These are phyloP conservation scores for Drosophila pachea DNA, from an alignment of 1,140 invertebrate genomes.

Conservation along the genomic window DNA sequence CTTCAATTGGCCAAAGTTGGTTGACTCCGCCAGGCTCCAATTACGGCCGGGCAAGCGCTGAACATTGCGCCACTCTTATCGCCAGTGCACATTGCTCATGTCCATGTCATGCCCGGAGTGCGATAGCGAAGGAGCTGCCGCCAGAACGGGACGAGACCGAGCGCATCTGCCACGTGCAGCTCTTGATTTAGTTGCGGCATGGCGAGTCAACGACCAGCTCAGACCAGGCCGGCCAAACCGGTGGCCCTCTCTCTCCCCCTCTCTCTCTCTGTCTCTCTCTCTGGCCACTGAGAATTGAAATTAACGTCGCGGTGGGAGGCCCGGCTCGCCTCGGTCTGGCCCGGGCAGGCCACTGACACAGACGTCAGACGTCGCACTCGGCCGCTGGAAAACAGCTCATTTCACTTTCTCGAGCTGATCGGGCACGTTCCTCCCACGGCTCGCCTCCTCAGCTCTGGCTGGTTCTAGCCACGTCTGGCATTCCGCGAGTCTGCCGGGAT, in stretches of 20 bases:
- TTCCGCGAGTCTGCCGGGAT: constrained; percentile 12
- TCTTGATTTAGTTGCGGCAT: constrained; percentile 57
- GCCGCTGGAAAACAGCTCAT: constrained; percentile 47
- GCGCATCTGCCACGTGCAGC: constrained; percentile 68
- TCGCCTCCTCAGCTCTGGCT: not conserved
- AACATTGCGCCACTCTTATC: constrained; percentile 51
- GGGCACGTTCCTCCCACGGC: constrained; percentile 5
- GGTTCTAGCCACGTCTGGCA: not conserved
- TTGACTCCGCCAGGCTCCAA: constrained; percentile 59
- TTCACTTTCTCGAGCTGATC: constrained; percentile 63
- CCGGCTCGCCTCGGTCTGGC: not conserved
- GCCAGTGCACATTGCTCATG: constrained; percentile 69
- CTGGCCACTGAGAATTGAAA: constrained; percentile 57
- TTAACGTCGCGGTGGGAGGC: constrained; percentile 47
- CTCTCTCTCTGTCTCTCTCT: constrained; percentile 18
- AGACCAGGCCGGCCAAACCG: constrained; percentile 29
- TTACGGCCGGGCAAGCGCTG: constrained; percentile 33
- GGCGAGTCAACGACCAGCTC: not conserved
- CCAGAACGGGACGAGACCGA: constrained; percentile 31
- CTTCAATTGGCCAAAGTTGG: constrained; percentile 61
- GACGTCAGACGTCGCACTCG: constrained; percentile 47
- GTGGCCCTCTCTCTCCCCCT: not conserved
- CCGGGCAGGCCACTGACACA: constrained; percentile 35
- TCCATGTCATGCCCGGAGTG: constrained; percentile 54
- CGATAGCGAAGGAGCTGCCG: constrained; percentile 18